A percentile compares a stretch with the other conserved stretches of the same genome.
Evolutionary conservation across 2,113 vertebrate genomes (phyloP).

Genomic region (Thalassarche chlororhynchos): DNA sequence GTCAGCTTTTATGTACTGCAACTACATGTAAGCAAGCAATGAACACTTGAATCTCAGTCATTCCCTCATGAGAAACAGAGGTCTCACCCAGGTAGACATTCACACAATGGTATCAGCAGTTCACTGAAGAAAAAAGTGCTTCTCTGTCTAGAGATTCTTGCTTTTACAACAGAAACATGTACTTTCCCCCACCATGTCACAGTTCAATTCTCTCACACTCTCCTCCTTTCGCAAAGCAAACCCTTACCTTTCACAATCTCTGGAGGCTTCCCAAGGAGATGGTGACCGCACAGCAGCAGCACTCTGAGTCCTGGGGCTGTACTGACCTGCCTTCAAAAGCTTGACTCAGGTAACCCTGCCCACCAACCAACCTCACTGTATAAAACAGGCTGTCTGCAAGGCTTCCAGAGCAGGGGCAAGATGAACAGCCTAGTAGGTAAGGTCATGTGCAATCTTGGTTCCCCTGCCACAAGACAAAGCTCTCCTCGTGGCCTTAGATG

Average conservation of each 20-base stretch:
- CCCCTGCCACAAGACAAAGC: not conserved
- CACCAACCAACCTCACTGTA: not conserved
- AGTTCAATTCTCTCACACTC: not conserved
- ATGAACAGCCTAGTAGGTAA: not conserved
- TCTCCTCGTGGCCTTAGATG: not conserved
- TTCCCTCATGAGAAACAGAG: not conserved
- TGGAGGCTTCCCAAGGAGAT: not conserved
- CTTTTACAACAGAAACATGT: not conserved
- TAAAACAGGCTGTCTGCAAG: not conserved
- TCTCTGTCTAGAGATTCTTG: not conserved
- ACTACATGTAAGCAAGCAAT: not conserved
- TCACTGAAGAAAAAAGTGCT: not conserved
- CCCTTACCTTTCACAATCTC: not conserved
- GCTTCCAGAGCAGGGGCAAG: not conserved
- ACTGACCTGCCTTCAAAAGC: not conserved
- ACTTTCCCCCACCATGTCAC: not conserved
- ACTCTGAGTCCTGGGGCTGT: not conserved
- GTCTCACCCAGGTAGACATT: not conserved
- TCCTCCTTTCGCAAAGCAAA: not conserved
- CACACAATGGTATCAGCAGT: not conserved
- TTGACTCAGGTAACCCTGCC: not conserved
- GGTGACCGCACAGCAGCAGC: not conserved
- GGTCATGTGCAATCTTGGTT: not conserved
- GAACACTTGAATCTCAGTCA: not conserved
- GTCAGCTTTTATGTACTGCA: not conserved